Evolutionary conservation across 2,797 vertebrate genomes (phyloP), one percentile per base, ranked within the genome.

Genomic region (Notoglanidium macrostoma): DNA sequence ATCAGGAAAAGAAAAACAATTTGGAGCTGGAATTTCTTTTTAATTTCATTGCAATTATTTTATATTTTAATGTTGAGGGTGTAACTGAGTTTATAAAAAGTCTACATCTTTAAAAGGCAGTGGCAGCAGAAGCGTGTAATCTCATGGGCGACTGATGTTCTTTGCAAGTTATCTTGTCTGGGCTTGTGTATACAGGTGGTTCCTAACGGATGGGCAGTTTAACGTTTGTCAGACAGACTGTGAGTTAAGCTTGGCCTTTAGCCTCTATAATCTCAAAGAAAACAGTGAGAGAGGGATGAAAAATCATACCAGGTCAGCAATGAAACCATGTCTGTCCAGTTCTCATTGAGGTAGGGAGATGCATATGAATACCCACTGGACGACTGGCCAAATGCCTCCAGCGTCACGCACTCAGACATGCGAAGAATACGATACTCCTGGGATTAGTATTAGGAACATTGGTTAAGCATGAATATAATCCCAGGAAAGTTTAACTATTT

Each of bases 231-330:
- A 86, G 82, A 87, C 82, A 87, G 67, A 85, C 76, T 11, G 68
- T 51, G 51, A 65, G 65, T 80, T 72, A 89, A 86, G 87, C 29
- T 29, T 65, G 81, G 32, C 80, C 84, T 88, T 89, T 85, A 87
- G 85, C 79, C 74, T 72, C 49, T 19, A 79, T 86, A 90, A 91
- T 91, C 85, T 84, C 35, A 67, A 57, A 68, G 26, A 85, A 82
- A 88, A 86, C 85, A 85, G 77, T 73, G 49, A 79, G 51, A 85
- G 35, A 87, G 67, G 80, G 70, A 55, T 55, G 44, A 87, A n/a
- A 35, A 77, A 49, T 54, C 44, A 23, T 32, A 63, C 61, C 59
- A 1, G 76, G 49, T 85, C 68, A 84, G 70, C 77, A 87, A 59
- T 77, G 57, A 67, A 82, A 68, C 81, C 15, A 21, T 3, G 29